These are phyloP conservation scores for Eriocheir sinensis DNA, from an alignment of 1,140 invertebrate genomes.

Conservation along the genomic window DNA sequence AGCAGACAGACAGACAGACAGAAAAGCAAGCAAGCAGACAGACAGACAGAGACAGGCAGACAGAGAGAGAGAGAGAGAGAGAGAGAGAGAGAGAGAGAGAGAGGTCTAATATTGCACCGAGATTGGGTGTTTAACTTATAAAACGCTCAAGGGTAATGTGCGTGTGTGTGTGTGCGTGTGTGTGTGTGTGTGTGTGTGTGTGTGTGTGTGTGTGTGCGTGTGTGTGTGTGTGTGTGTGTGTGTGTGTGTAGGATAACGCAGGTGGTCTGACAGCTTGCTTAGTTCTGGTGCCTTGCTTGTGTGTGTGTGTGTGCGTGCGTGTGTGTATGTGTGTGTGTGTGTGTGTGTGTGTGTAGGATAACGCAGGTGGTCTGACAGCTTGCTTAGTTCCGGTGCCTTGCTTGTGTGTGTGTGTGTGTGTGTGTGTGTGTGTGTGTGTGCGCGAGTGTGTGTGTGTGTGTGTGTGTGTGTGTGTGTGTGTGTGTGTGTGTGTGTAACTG, in stretches of 20 bases:
- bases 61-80: too few species aligned
- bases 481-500: conserved; percentile 9
- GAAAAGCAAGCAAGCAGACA: too few species aligned
- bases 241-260: neutral
- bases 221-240: conserved; percentile 34
- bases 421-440: conserved; percentile 55
- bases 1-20: too few species aligned
- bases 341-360: neutral
- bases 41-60: too few species aligned
- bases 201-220: conserved; percentile 39
- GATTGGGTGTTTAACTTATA: neutral
- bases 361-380: too few species aligned
- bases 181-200: conserved; percentile 43
- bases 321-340: conserved; percentile 29
- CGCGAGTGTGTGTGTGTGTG: conserved; percentile 33
- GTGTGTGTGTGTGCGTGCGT: conserved; percentile 28
- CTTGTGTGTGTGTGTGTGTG: neutral
- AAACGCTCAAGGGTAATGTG: neutral
- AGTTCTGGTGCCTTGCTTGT: conserved; percentile 26
- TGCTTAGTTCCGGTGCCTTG: too few species aligned
- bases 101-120: neutral
- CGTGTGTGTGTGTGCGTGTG: conserved; percentile 32
- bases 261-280: conserved; percentile 31
- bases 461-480: conserved; percentile 43
- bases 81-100: too few species aligned